Conservation (phyloP, 1,140 invertebrate genomes). For the Pseudomyrmex flavicornis region DNA sequence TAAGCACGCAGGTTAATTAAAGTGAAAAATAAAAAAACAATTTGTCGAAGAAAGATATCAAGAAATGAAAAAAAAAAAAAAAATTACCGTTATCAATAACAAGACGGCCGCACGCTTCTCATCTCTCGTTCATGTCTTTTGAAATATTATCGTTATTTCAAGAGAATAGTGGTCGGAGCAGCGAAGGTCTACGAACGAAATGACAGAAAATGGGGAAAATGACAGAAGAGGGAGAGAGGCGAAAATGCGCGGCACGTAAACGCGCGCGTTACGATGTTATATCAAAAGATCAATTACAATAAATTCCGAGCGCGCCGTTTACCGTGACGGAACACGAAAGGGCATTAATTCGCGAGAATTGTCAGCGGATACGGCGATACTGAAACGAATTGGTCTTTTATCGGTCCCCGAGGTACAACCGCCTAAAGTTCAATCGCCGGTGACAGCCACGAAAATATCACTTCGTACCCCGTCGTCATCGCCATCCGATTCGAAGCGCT, state of each 20-base stretch:
- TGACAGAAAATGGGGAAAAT: constrained; percentile 38
- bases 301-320: constrained; percentile 75
- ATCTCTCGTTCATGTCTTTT: constrained; percentile 41
- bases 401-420: constrained; percentile 67
- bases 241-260: constrained; percentile 65
- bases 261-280: constrained; percentile 62
- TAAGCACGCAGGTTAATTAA: neutral
- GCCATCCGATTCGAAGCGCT: neutral
- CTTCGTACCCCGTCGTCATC: constrained; percentile 11
- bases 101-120: constrained; percentile 24
- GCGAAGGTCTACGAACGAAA: constrained; percentile 25
- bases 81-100: constrained; percentile 11
- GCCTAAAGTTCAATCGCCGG: constrained; percentile 76
- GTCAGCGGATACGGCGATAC: constrained; percentile 73
- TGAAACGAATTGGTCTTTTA: constrained; percentile 75
- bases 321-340: constrained; percentile 74
- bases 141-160: constrained; percentile 70
- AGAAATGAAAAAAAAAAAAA: neutral
- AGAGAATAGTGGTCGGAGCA: constrained; percentile 58
- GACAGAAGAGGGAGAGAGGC: constrained; percentile 49
- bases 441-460: constrained; percentile 75
- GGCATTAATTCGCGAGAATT: constrained; percentile 74
- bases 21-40: constrained; percentile 3
- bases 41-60: neutral
- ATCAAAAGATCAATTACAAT: constrained; percentile 80